These are phyloP conservation scores for Tipula lateralis DNA, from an alignment of 2,888 invertebrate species.

Conservation along the genomic window DNA sequence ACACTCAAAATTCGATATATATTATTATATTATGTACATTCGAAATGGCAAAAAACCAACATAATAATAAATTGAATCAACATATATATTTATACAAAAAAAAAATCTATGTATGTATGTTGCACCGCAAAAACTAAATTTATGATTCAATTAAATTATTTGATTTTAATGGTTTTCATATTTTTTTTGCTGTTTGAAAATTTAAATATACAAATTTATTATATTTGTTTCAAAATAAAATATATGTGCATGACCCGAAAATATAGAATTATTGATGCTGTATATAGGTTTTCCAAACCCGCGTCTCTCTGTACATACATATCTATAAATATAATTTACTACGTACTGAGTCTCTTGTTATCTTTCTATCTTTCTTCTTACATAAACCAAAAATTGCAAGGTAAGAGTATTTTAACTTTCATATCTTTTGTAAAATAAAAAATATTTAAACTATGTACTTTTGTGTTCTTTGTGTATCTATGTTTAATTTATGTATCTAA, in stretches of 20 bases:
- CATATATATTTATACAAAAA: too few species aligned
- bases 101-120: too few species aligned
- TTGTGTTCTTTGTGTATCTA: neutral
- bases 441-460: neutral
- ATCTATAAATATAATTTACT: too few species aligned
- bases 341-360: neutral
- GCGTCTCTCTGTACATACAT: neutral
- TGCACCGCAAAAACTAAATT: conserved; percentile 14
- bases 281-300: neutral
- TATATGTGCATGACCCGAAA: neutral
- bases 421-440: neutral
- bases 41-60: neutral
- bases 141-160: conserved; percentile 24
- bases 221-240: neutral
- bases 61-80: conserved; percentile 12
- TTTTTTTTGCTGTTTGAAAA: conserved; percentile 4
- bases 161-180: conserved; percentile 13
- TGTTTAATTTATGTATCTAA: neutral
- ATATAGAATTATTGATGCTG: neutral
- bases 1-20: too few species aligned
- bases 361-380: neutral
- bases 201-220: neutral
- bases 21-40: neutral
- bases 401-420: neutral
- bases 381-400: neutral